Conservation (phyloP, 2,797 vertebrate genomes). For the Neoniphon sammara region DNA sequence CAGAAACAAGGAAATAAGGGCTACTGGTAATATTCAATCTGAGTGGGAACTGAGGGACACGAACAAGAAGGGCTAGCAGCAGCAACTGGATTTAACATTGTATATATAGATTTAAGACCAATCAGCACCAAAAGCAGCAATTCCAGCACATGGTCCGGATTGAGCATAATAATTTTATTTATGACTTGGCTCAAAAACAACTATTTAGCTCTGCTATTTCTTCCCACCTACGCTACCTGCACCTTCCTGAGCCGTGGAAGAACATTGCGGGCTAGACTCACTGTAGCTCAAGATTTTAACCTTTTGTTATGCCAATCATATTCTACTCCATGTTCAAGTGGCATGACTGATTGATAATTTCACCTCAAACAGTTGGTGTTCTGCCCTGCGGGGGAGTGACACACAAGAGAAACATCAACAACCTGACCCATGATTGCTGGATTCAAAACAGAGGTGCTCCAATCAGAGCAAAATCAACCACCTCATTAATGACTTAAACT, state of each 20-base stretch:
- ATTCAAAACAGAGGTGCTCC: conserved; percentile 34
- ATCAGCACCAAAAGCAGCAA: conserved; percentile 31
- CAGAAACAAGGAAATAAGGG: conserved; percentile 48
- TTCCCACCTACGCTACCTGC: background rate
- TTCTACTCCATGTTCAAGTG: conserved; percentile 39
- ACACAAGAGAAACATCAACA: conserved; percentile 23
- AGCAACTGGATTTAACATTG: conserved; percentile 29
- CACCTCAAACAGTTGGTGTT: conserved; percentile 37
- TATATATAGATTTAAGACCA: conserved; percentile 11
- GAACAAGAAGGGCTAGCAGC: conserved; percentile 39
- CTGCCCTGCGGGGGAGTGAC: conserved; percentile 35
- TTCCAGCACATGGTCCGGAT: conserved; percentile 10
- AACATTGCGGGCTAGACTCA: background rate
- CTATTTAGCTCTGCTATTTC: background rate
- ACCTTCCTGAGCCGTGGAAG: background rate
- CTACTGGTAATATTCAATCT: conserved; percentile 14
- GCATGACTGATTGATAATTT: conserved; percentile 54
- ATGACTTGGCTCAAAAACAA: background rate
- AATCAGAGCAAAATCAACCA: conserved; percentile 37
- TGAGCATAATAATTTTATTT: background rate
- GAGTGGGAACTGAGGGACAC: conserved; percentile 11
- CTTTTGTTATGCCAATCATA: conserved; percentile 32
- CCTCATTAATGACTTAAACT: conserved; percentile 45
- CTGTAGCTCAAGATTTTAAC: background rate
- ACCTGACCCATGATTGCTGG: conserved; percentile 32